Base-by-base conservation (phyloP, 2,797 vertebrate species). In the Anabas testudineus region DNA sequence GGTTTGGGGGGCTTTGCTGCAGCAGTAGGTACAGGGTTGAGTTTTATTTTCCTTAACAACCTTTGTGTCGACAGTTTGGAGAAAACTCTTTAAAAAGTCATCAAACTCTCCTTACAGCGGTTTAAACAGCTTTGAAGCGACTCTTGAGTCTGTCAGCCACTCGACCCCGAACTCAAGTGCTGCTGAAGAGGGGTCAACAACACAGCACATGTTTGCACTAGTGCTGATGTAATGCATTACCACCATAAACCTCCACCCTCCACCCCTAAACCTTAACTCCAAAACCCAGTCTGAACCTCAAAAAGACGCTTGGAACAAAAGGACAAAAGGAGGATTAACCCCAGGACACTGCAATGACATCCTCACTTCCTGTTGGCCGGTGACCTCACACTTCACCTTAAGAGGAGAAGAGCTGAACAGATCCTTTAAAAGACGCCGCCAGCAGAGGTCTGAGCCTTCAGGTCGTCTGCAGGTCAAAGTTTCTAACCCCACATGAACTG, bases 121-220 rank as follows among this genome's bases (percentile, higher is more conserved):
- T 49, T 10, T 22, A 16, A 54, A 22, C 52, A 13, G 58, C 15
- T 5, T 2, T 15, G 19, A n/a, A 18, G 67, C 36, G 83, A 53
- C 83, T 59, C 83, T 79, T 52, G 62, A 82, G 58, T 79, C 79
- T 76, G 72, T 85, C 79, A 68, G 30, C 30, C 67, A 64, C 83
- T 80, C 76, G 49, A 80, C 76, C 72, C 65, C 36, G 2, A 22
- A 54, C 76, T 62, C 51, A 68, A 85, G 70, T 47, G n/a, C 46
- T 66, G 52, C 66, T 59, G 63, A 80, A 74, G 80, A 80, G 83
- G 75, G 76, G 73, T 73, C 67, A 64, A 18, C 42, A 19, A 56
- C 51, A 26, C 39, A 42, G 12, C 42, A 19, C 42, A 10, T 10
- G 42, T 43, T 43, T 6, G 3, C 14, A 18, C 15, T 42, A 16